Percentiles rank a stretch among this genome's conserved stretches.
These are phyloP conservation scores for Zingel zingel DNA, from an alignment of 2,113 vertebrate species.

Conservation along the genomic window DNA sequence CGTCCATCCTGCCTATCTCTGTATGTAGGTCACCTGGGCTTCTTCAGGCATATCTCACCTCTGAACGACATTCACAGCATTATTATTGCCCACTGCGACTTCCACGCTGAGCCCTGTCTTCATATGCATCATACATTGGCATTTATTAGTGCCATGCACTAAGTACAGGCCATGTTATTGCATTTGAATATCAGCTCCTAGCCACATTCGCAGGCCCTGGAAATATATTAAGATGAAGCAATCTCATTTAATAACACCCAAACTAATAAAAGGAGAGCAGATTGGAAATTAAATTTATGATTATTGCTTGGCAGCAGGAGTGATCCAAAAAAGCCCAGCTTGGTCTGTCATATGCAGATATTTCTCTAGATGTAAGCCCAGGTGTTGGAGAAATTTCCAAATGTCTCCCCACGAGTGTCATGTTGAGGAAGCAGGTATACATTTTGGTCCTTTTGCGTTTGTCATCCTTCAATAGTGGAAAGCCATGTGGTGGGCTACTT, in stretches of 20 bases:
- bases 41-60: slow-evolving; percentile 62
- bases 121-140: slow-evolving; percentile 97
- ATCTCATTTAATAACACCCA: slow-evolving; percentile 99
- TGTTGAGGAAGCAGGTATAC: slow-evolving; percentile 29
- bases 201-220: slow-evolving; percentile 92
- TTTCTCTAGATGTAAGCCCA: slow-evolving; percentile 55
- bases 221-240: slow-evolving; percentile 99
- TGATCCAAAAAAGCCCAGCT: slow-evolving; percentile 90
- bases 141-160: slow-evolving; percentile 99
- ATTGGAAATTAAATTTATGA: slow-evolving; percentile 99
- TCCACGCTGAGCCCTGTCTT: slow-evolving; percentile 88
- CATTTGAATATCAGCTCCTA: slow-evolving; percentile 99
- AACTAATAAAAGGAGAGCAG: slow-evolving; percentile 99
- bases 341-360: slow-evolving; percentile 88
- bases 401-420: slow-evolving; percentile 18
- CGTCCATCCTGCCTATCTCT: slow-evolving; percentile 36
- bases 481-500: not conserved
- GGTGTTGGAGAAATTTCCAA: slow-evolving; percentile 54
- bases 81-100: slow-evolving; percentile 92
- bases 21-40: slow-evolving; percentile 72
- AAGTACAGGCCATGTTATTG: slow-evolving; percentile 99
- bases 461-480: slow-evolving; percentile 24
- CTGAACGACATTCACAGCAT: slow-evolving; percentile 84
- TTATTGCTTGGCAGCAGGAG: slow-evolving; percentile 96
- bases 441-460: slow-evolving; percentile 26